phyloP scores from a whole-genome alignment of 2,113 vertebrate species.

The Amia ocellicauda region DNA sequence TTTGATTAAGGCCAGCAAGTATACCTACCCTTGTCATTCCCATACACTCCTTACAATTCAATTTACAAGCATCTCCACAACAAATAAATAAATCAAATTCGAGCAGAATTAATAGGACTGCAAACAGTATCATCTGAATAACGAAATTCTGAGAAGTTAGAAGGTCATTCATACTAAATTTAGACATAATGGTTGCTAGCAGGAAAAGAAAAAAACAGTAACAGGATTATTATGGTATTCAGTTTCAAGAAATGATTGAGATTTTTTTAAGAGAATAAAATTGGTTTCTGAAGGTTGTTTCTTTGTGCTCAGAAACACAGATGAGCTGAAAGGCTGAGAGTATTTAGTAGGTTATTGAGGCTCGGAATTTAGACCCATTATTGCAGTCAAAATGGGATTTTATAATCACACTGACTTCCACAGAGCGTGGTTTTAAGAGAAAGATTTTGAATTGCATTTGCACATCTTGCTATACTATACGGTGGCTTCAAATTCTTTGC shows the following conservation, averaged over 20 bases:
- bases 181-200: conserved; percentile 39
- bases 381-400: conserved; percentile 13
- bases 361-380: conserved; percentile 11
- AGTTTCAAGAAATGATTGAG: conserved; percentile 35
- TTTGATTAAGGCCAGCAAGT: background rate
- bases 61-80: conserved; percentile 17
- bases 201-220: conserved; percentile 34
- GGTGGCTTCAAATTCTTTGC: background rate
- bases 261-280: conserved; percentile 42
- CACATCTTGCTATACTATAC: background rate
- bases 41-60: conserved; percentile 7
- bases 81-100: conserved; percentile 34
- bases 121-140: conserved; percentile 35
- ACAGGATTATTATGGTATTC: conserved; percentile 33
- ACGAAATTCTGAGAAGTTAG: conserved; percentile 12
- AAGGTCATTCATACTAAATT: conserved; percentile 45
- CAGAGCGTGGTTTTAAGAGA: background rate
- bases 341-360: conserved; percentile 9
- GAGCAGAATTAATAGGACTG: conserved; percentile 38
- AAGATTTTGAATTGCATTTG: conserved; percentile 8
- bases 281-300: conserved; percentile 49
- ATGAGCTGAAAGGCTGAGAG: conserved; percentile 24
- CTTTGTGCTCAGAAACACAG: conserved; percentile 34
- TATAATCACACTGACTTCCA: conserved; percentile 12
- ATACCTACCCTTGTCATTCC: background rate